A percentile compares a stretch with the other conserved stretches of the same genome.
phyloP scores from a whole-genome alignment of 2,888 invertebrate species.

The Lacanobia oleracea region DNA sequence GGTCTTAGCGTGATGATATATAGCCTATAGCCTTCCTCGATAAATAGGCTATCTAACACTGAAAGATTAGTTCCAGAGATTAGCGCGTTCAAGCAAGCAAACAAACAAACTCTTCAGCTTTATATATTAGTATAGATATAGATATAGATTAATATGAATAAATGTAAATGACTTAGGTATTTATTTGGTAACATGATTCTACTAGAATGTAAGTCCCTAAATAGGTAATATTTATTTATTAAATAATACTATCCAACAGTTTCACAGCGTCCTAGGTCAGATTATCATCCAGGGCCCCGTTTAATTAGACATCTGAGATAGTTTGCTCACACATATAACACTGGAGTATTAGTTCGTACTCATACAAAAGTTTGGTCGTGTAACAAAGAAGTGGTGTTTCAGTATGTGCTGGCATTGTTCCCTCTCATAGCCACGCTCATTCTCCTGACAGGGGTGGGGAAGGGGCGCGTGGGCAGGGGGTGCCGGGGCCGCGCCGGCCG shows the following conservation, averaged over 20 bases:
- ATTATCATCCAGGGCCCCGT: slow-evolving; percentile 10
- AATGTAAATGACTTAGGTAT: not conserved
- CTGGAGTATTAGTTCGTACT: slow-evolving; percentile 17
- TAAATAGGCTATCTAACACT: too few relatives aligned
- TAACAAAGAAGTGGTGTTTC: slow-evolving; percentile 44
- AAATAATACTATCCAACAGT: not conserved
- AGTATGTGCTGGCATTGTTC: slow-evolving; percentile 89
- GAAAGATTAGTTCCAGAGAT: too few relatives aligned
- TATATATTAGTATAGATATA: not conserved
- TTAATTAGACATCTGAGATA: slow-evolving; percentile 6
- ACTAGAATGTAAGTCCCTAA: not conserved
- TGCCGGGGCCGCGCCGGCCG: slow-evolving; percentile 91
- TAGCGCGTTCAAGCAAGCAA: too few relatives aligned
- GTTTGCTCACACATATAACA: slow-evolving; percentile 12
- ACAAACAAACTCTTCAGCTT: too few relatives aligned
- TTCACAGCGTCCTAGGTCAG: slow-evolving; percentile 6
- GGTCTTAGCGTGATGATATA: too few relatives aligned
- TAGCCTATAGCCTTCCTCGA: too few relatives aligned
- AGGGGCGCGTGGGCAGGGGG: slow-evolving; percentile 81
- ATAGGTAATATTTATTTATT: not conserved
- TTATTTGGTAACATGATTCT: not conserved
- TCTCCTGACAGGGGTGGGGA: slow-evolving; percentile 91
- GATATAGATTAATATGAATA: slow-evolving; percentile 10
- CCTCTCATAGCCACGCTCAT: slow-evolving; percentile 95
- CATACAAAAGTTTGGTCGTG: slow-evolving; percentile 25